Percentiles rank a stretch among this genome's conserved stretches.
phyloP scores from a whole-genome alignment of 2,888 invertebrate genomes.

The Galerucella nymphaeae region DNA sequence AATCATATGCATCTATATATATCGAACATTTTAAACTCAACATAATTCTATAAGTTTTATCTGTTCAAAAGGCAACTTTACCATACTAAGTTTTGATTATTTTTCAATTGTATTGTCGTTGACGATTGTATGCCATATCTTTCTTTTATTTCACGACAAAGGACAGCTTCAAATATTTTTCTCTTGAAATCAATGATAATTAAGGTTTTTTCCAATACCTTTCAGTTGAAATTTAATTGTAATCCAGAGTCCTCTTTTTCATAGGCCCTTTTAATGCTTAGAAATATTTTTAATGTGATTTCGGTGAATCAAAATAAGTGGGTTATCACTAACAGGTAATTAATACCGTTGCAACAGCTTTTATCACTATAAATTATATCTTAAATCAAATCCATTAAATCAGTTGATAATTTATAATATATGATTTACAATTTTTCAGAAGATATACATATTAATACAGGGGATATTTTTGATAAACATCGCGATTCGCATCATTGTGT shows the following conservation, averaged over 20 bases:
- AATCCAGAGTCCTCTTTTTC: not conserved
- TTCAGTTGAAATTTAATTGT: too few relatives aligned
- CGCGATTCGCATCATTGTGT: not conserved
- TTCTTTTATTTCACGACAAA: not conserved
- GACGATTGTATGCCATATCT: too few relatives aligned
- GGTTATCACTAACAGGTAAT: not conserved
- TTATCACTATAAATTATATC: not conserved
- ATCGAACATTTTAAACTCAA: too few relatives aligned
- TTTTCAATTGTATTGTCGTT: too few relatives aligned
- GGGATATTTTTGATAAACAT: not conserved
- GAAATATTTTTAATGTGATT: not conserved
- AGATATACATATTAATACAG: not conserved
- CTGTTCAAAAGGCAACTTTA: too few relatives aligned
- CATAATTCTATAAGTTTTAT: too few relatives aligned
- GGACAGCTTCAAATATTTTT: not conserved
- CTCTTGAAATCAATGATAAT: not conserved
- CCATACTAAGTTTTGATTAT: too few relatives aligned
- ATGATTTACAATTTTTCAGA: conserved; percentile 1
- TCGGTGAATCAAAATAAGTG: not conserved
- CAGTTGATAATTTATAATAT: not conserved
- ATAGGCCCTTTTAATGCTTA: not conserved
- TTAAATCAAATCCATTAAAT: not conserved
- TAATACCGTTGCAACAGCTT: not conserved
- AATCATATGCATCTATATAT: not conserved
- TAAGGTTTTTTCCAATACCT: not conserved